Evolutionary conservation across 1,140 invertebrate genomes (phyloP).

Genomic region (Rhopalosiphum padi): DNA sequence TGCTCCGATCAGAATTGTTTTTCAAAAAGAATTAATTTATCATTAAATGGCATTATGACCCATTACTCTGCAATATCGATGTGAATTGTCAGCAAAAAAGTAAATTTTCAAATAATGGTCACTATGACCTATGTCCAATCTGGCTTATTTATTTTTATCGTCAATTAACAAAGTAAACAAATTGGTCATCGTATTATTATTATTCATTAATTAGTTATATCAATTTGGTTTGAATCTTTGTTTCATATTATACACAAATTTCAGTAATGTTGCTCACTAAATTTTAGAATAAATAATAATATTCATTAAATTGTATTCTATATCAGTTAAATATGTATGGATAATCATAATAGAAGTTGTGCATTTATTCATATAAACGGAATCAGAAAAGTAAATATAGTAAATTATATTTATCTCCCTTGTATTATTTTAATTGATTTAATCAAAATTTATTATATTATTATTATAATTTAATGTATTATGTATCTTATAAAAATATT

Average conservation of each 20-base stretch:
- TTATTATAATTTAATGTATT: background rate
- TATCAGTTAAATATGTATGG: background rate
- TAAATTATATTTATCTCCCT: background rate
- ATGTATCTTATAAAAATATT: background rate
- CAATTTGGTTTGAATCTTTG: background rate
- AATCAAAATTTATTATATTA: background rate
- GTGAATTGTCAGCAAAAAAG: background rate
- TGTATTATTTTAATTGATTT: background rate
- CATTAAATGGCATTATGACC: background rate
- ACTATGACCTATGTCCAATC: background rate
- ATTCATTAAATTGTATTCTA: background rate
- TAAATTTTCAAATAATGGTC: background rate
- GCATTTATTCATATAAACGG: background rate
- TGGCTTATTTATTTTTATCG: background rate
- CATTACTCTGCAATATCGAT: background rate
- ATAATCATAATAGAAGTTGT: background rate
- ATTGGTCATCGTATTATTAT: background rate
- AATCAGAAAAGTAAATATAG: background rate
- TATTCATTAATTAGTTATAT: background rate
- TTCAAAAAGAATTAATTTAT: background rate
- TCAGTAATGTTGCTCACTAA: no score
- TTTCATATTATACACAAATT: background rate
- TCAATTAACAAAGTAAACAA: background rate
- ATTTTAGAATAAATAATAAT: background rate
- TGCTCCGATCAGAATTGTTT: background rate